phyloP scores from a whole-genome alignment of 2,797 vertebrate species.

The Sebastiscus albofasciatus region DNA sequence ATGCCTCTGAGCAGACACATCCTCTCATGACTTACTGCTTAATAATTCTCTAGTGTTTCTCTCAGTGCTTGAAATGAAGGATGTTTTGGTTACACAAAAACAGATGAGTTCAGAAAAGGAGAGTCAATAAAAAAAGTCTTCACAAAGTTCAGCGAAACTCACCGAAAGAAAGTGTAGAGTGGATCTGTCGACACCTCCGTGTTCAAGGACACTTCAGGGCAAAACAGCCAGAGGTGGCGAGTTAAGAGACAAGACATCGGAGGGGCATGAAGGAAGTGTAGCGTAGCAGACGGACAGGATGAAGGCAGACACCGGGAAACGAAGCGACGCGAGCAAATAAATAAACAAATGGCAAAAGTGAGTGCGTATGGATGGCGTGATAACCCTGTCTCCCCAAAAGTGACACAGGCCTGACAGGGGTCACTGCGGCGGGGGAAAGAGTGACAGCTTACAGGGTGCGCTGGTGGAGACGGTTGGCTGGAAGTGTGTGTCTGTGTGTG shows the following conservation, averaged over 20 bases:
- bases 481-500: not conserved
- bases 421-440: conserved; percentile 62
- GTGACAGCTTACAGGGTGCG: conserved; percentile 66
- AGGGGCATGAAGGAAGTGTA: not conserved
- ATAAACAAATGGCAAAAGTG: conserved; percentile 58
- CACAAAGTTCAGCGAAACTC: conserved; percentile 40
- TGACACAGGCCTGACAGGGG: conserved; percentile 76
- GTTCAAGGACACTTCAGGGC: conserved; percentile 17
- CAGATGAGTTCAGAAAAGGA: not conserved
- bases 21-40: conserved; percentile 1
- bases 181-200: conserved; percentile 16
- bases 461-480: conserved; percentile 23
- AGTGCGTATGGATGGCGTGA: conserved; percentile 42
- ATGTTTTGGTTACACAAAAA: not conserved
- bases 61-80: not conserved
- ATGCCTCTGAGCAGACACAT: not conserved
- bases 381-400: conserved; percentile 30
- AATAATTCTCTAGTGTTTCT: not conserved
- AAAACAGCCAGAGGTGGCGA: conserved; percentile 33
- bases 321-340: conserved; percentile 51
- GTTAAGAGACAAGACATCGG: conserved; percentile 23
- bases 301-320: conserved; percentile 46
- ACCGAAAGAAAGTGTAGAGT: not conserved
- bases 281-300: conserved; percentile 42
- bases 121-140: conserved; percentile 11